phyloP scores from a whole-genome alignment of 2,797 vertebrate genomes.

The Gouania willdenowi region DNA sequence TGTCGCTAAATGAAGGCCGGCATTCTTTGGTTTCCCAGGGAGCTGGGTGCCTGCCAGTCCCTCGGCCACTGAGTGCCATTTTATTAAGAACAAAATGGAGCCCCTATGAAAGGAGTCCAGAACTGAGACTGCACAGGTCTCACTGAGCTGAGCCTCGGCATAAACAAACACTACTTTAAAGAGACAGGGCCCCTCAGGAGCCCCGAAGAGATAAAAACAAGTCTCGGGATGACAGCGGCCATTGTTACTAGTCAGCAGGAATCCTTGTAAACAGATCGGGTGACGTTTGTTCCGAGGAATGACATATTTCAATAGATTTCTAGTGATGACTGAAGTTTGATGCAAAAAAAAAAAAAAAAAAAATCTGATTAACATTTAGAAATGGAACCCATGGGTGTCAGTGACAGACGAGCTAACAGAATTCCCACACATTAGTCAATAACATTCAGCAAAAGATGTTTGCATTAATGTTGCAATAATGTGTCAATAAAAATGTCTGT shows the following conservation, averaged over 20 bases:
- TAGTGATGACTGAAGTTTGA: too few species aligned
- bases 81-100: constrained; percentile 81
- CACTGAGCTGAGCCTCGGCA: constrained; percentile 55
- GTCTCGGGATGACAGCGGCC: constrained; percentile 6
- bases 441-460: too few species aligned
- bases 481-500: too few species aligned
- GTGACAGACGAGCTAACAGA: background rate
- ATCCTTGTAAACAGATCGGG: too few species aligned
- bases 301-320: too few species aligned
- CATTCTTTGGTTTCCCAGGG: constrained; percentile 77
- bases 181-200: constrained; percentile 60
- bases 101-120: constrained; percentile 76
- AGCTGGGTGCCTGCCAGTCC: constrained; percentile 80
- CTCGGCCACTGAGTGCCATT: constrained; percentile 77
- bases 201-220: constrained; percentile 31
- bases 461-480: too few species aligned
- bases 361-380: background rate
- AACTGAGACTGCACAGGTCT: constrained; percentile 73
- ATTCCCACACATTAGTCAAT: too few species aligned
- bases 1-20: constrained; percentile 78
- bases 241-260: constrained; percentile 20
- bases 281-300: too few species aligned
- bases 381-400: background rate
- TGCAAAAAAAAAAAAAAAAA: background rate
- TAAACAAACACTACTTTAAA: constrained; percentile 77